Conservation (phyloP, 1,140 invertebrate genomes). For the Drosophila mayri region DNA sequence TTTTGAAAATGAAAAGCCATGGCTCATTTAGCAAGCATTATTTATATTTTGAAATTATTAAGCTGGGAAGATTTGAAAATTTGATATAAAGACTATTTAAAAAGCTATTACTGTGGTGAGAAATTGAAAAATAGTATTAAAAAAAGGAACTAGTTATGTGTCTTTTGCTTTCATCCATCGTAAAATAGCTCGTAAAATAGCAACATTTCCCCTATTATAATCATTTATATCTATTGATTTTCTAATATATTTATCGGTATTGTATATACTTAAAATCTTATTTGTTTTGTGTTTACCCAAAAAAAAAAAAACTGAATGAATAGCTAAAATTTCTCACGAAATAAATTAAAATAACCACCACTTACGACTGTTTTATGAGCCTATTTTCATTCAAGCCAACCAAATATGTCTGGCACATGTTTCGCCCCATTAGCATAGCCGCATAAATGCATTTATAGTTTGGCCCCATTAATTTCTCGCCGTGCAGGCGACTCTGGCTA, state of each 20-base stretch:
- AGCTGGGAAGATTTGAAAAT: not conserved
- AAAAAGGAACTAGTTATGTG: not conserved
- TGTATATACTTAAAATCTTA: not conserved
- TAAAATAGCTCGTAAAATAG: too few species aligned
- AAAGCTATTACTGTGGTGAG: not conserved
- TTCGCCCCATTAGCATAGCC: conserved; percentile 11
- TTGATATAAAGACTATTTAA: not conserved
- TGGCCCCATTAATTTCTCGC: conserved; percentile 7
- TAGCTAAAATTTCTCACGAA: not conserved
- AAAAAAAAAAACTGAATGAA: not conserved
- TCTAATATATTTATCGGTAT: not conserved
- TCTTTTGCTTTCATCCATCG: too few species aligned
- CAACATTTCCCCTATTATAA: not conserved
- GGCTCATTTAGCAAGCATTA: not conserved
- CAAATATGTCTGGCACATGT: not conserved
- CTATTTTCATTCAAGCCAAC: not conserved
- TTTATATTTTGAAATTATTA: not conserved
- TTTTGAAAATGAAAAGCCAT: not conserved
- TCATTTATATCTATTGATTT: not conserved
- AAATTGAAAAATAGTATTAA: not conserved
- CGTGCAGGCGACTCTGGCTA: conserved; percentile 24
- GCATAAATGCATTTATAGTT: conserved; percentile 15
- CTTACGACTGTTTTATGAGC: not conserved
- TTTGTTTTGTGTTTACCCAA: not conserved
- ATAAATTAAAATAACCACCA: not conserved